Evolutionary conservation across 2,113 vertebrate genomes (phyloP).

Genomic region (Atractosteus spatula): DNA sequence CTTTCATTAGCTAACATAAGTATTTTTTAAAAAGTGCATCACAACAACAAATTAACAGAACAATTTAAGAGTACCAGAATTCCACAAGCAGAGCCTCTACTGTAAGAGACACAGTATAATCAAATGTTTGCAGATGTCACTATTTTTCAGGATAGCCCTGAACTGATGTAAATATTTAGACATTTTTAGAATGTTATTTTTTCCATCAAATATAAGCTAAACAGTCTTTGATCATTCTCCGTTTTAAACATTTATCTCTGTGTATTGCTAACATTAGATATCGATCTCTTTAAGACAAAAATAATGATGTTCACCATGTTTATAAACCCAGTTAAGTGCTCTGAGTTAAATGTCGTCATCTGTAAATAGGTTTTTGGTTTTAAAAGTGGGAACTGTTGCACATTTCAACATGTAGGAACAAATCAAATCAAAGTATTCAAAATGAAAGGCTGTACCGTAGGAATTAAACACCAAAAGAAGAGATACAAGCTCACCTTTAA

Average conservation of each 20-base stretch:
- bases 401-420: conserved; percentile 12
- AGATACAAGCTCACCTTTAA: not conserved
- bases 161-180: conserved; percentile 65
- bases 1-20: too few species aligned
- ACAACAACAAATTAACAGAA: too few species aligned
- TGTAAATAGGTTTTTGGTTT: conserved; percentile 41
- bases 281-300: conserved; percentile 54
- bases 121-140: conserved; percentile 33
- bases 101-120: too few species aligned
- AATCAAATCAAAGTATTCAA: conserved; percentile 11
- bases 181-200: conserved; percentile 34
- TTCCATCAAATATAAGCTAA: conserved; percentile 45
- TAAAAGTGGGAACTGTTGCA: conserved; percentile 26
- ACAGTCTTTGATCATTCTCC: conserved; percentile 33
- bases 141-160: conserved; percentile 45
- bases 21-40: too few species aligned
- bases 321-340: conserved; percentile 40
- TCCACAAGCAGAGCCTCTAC: too few species aligned
- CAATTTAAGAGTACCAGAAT: too few species aligned
- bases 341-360: conserved; percentile 45
- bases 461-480: not conserved
- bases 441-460: not conserved
- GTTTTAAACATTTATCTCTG: conserved; percentile 62
- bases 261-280: conserved; percentile 59
- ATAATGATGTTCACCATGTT: conserved; percentile 63